Evolutionary conservation across 1,140 invertebrate species (phyloP).

Genomic region (Drosophila dunni): DNA sequence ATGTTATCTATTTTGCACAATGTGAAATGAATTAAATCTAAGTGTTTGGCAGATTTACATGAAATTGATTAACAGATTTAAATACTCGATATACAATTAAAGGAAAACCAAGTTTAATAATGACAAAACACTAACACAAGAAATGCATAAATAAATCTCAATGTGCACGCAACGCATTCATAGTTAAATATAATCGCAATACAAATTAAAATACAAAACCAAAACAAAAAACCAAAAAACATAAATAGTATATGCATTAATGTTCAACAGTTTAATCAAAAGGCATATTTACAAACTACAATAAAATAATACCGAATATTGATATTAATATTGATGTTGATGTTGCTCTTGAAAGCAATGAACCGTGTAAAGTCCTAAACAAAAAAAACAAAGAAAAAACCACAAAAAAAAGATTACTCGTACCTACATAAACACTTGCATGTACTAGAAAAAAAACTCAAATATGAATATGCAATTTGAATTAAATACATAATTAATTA

Average conservation of each 20-base stretch:
- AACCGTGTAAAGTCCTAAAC: constrained; percentile 74
- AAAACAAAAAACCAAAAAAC: constrained; percentile 11
- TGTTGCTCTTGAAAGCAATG: constrained; percentile 69
- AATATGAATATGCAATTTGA: constrained; percentile 69
- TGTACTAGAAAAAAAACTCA: constrained; percentile 55
- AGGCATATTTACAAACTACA: constrained; percentile 70
- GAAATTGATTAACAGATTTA: constrained; percentile 23
- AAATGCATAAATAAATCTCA: constrained; percentile 39
- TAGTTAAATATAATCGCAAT: constrained; percentile 63
- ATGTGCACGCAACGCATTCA: constrained; percentile 49
- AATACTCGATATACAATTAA: constrained; percentile 34
- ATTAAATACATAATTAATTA: constrained; percentile 57
- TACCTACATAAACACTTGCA: constrained; percentile 48
- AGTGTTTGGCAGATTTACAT: constrained; percentile 17
- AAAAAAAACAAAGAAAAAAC: constrained; percentile 21
- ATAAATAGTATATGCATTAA: constrained; percentile 68
- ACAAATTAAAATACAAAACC: constrained; percentile 44
- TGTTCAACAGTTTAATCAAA: constrained; percentile 80
- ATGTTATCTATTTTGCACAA: constrained; percentile 44
- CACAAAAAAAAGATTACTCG: constrained; percentile 34
- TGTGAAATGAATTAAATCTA: constrained; percentile 17
- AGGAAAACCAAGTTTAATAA: constrained; percentile 9
- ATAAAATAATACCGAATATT: constrained; percentile 57
- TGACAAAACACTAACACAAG: constrained; percentile 20
- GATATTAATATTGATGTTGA: constrained; percentile 68